Evolutionary conservation across 2,888 invertebrate species (phyloP).

Genomic region (Leptothorax acervorum): DNA sequence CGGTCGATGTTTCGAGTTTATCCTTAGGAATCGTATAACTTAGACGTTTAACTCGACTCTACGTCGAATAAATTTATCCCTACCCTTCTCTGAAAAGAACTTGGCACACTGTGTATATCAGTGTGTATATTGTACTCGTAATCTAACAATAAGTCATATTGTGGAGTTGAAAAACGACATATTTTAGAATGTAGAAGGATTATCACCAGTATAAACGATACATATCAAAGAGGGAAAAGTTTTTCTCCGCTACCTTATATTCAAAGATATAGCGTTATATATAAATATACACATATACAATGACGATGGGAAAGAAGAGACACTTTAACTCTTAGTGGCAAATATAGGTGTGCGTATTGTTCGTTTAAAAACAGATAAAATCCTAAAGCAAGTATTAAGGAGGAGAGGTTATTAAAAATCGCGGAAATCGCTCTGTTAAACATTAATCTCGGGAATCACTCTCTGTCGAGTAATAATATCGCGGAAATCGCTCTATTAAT

Average conservation of each 20-base stretch:
- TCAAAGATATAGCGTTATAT: conserved; percentile 65
- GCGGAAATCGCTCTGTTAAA: conserved; percentile 56
- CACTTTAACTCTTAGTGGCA: conserved; percentile 44
- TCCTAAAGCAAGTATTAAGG: conserved; percentile 28
- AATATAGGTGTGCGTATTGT: conserved; percentile 46
- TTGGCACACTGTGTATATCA: conserved; percentile 39
- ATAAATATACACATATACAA: conserved; percentile 57
- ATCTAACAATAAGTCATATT: conserved; percentile 47
- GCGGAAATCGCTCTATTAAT: conserved; percentile 66
- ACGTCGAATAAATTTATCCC: conserved; percentile 25
- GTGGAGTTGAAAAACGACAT: conserved; percentile 20
- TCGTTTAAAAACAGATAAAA: conserved; percentile 31
- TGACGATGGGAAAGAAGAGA: conserved; percentile 13
- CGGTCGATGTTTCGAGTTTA: conserved; percentile 51
- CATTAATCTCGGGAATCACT: conserved; percentile 58
- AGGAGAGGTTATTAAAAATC: conserved; percentile 42
- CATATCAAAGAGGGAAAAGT: conserved; percentile 49
- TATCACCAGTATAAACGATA: conserved; percentile 25
- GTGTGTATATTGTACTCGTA: conserved; percentile 57
- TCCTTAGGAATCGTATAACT: conserved; percentile 11
- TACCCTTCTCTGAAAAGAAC: conserved; percentile 20
- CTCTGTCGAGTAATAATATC: conserved; percentile 54
- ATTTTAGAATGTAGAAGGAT: conserved; percentile 19
- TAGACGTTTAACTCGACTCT: conserved; percentile 34
- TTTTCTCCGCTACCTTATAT: conserved; percentile 65